A percentile compares a stretch with the other conserved stretches of the same genome.
These are phyloP conservation scores for Phrynocephalus versicolor DNA, from an alignment of 2,113 vertebrate species.

Conservation along the genomic window DNA sequence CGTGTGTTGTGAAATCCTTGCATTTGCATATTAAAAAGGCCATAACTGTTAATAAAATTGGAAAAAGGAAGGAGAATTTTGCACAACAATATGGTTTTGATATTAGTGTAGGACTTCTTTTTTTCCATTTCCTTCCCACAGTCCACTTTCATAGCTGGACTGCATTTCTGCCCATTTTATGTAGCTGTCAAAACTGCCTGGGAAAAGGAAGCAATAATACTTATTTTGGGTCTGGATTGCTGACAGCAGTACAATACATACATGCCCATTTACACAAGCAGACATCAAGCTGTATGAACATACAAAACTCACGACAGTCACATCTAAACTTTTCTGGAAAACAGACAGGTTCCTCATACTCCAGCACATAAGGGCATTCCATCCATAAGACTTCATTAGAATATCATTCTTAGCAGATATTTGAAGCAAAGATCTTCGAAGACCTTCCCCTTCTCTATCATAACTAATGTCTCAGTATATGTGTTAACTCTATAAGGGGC, in stretches of 20 bases:
- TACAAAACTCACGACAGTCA: not conserved
- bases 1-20: not conserved
- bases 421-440: not conserved
- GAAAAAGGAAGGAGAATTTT: no score
- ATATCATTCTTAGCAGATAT: not conserved
- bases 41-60: no score
- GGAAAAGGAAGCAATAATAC: constrained; percentile 8
- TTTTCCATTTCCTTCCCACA: not conserved
- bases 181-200: constrained; percentile 20
- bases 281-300: not conserved
- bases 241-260: not conserved
- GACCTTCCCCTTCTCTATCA: not conserved
- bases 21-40: not conserved
- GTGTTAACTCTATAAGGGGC: not conserved
- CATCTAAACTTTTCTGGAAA: not conserved
- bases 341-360: no score
- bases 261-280: not conserved
- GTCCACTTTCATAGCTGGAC: not conserved
- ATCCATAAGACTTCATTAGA: not conserved
- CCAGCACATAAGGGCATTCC: not conserved
- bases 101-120: not conserved
- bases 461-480: no score
- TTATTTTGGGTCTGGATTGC: constrained; percentile 1
- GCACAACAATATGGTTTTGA: not conserved
- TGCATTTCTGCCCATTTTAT: constrained; percentile 19